Conservation (phyloP, 2,888 invertebrate species). For the Stegana nigrithorax region DNA sequence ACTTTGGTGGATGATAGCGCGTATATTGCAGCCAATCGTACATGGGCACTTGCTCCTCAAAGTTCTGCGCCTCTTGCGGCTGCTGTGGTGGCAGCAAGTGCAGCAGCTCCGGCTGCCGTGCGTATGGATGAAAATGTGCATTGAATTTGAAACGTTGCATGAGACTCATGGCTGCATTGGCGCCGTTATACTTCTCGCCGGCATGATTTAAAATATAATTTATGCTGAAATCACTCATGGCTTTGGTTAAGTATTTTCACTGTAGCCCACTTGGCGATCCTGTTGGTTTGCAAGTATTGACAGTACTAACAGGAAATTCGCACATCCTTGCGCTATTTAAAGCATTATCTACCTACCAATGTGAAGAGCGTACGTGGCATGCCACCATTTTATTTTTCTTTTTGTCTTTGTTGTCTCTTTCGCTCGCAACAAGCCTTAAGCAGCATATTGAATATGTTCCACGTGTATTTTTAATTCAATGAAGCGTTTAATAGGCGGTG, state of each 20-base stretch:
- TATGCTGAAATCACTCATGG: constrained; percentile 71
- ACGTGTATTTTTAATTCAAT: constrained; percentile 27
- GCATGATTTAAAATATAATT: constrained; percentile 74
- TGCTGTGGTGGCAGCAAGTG: constrained; percentile 16
- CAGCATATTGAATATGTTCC: too few relatives aligned
- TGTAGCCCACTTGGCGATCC: constrained; percentile 39
- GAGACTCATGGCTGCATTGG: constrained; percentile 58
- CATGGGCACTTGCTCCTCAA: constrained; percentile 50
- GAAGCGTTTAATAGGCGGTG: constrained; percentile 33
- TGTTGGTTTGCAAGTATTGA: constrained; percentile 30
- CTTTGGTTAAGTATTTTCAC: too few relatives aligned
- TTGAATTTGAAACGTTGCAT: constrained; percentile 41
- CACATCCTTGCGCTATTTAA: constrained; percentile 50
- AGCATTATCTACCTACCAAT: too few relatives aligned
- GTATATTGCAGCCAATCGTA: constrained; percentile 78
- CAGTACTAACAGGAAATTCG: constrained; percentile 41
- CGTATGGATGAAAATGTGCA: constrained; percentile 42
- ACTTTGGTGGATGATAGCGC: constrained; percentile 77
- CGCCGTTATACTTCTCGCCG: constrained; percentile 67
- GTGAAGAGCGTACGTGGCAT: constrained; percentile 28
- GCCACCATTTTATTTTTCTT: neutral
- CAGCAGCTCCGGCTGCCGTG: constrained; percentile 19
- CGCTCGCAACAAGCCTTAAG: too few relatives aligned
- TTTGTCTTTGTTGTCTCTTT: neutral
- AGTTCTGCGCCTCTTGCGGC: constrained; percentile 20